Conservation (phyloP, 1,140 invertebrate genomes). For the Lethrus apterus region DNA sequence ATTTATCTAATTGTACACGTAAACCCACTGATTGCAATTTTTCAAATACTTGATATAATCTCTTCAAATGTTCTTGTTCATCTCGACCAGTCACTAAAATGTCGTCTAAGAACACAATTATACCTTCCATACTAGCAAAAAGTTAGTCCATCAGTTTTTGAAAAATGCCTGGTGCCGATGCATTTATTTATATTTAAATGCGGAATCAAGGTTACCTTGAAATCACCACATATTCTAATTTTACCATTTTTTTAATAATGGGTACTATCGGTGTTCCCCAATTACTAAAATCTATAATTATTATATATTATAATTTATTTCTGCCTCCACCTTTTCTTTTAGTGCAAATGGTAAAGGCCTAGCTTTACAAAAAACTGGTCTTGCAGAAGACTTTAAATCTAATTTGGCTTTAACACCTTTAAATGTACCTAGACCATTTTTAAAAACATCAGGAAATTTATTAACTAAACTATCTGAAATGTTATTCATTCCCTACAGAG, state of each 20-base stretch:
- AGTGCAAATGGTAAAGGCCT: slow-evolving; percentile 12
- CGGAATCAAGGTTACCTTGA: slow-evolving; percentile 38
- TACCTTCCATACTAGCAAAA: slow-evolving; percentile 16
- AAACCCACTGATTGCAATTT: background rate
- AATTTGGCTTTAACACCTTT: slow-evolving; percentile 13
- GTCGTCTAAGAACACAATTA: slow-evolving; percentile 23
- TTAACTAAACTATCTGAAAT: no score
- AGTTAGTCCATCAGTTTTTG: slow-evolving; percentile 15
- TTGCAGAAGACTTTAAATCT: slow-evolving; percentile 16
- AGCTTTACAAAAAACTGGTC: slow-evolving; percentile 17
- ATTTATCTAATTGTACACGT: slow-evolving; percentile 11
- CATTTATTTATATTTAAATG: slow-evolving; percentile 38
- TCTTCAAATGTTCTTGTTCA: slow-evolving; percentile 4
- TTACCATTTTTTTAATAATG: slow-evolving; percentile 40
- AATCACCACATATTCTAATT: slow-evolving; percentile 43
- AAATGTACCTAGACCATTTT: slow-evolving; percentile 10
- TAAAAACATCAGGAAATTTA: no score
- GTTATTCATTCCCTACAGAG: no score
- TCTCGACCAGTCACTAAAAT: slow-evolving; percentile 18
- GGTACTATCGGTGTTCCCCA: slow-evolving; percentile 35
- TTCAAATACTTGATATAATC: slow-evolving; percentile 3
- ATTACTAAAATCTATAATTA: slow-evolving; percentile 12
- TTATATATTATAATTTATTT: slow-evolving; percentile 12
- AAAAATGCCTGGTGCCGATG: slow-evolving; percentile 7
- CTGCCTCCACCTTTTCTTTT: slow-evolving; percentile 14